Base-by-base conservation (phyloP, 2,888 invertebrate genomes). In the Anarsia innoxiella region DNA sequence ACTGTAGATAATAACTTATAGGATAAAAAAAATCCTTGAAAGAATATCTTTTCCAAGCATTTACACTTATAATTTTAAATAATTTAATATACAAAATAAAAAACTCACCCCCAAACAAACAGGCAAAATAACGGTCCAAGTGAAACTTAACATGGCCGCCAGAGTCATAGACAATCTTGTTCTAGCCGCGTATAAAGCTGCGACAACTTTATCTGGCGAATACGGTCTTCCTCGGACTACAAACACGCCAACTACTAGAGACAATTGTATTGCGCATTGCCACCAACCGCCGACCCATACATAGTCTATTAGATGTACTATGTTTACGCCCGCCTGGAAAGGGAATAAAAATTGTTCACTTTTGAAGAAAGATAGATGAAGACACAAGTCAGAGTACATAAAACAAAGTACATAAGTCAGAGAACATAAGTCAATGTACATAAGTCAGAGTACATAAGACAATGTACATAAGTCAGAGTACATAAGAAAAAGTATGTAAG, bases 111-210 rank as follows among this genome's bases (percentile, higher is more conserved):
- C 90, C 35, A 95, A 77, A 4, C 92, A 88, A 36, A 95, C 92
- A 0, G 96, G 95, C 53, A 95, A 72, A 36, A 95, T 84, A 1
- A 96, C 93, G 59, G 94, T 96, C 96, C 96, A 96, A 0, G 91
- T 91, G 62, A 96, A 93, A 2, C 92, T 90, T 12, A 93, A 70
- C 42, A 94, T 73, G 6, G 92, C 90, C 3, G 90, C 91, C 5
- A 86, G 86, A 84, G 90, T 55, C 10, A 67, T 66, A 12, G 65
- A 48, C 23, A 80, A 44, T 0, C 57, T 42, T 12, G 75, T 72
- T 1, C 77, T 63, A 9, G 80, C 68, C 10, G 64, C 59, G 51
- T 70, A 79, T 39, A 82, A 64, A n/a, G 87, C 87, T 9, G 73
- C 75, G 37, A 91, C 80, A 12, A 82, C 73, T 76, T 41, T 88